Conservation (phyloP, 2,888 invertebrate genomes). For the Ochropacha duplaris region DNA sequence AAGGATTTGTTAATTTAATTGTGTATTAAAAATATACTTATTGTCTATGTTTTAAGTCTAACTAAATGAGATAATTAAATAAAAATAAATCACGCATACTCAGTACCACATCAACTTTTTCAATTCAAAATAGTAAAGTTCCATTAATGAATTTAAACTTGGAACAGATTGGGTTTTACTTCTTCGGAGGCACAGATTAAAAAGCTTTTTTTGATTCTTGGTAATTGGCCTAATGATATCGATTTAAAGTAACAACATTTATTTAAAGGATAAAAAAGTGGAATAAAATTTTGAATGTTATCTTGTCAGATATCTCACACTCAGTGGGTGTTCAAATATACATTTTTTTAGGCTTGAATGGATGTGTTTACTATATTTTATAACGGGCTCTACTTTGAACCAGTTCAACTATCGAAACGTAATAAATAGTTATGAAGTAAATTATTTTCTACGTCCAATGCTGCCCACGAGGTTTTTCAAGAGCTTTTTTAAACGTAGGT, state of each 20-base stretch:
- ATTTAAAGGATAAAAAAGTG: neutral
- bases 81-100: constrained; percentile 9
- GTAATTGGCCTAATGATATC: constrained; percentile 17
- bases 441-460: neutral
- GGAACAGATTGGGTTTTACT: constrained; percentile 37
- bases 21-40: too few species aligned
- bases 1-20: too few species aligned
- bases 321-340: constrained; percentile 28
- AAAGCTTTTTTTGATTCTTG: constrained; percentile 25
- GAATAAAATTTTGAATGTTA: neutral
- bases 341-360: constrained; percentile 11
- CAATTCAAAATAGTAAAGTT: constrained; percentile 45
- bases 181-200: constrained; percentile 30
- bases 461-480: neutral
- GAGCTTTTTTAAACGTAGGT: constrained; percentile 1
- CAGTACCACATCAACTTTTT: constrained; percentile 23
- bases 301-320: constrained; percentile 11
- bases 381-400: neutral
- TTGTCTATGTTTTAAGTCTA: too few species aligned
- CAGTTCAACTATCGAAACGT: neutral
- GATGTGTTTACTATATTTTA: constrained; percentile 4
- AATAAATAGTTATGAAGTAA: neutral
- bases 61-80: neutral
- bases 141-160: constrained; percentile 51
- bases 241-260: neutral